phyloP scores from a whole-genome alignment of 2,113 vertebrate species.

The Hyperopisus bebe region DNA sequence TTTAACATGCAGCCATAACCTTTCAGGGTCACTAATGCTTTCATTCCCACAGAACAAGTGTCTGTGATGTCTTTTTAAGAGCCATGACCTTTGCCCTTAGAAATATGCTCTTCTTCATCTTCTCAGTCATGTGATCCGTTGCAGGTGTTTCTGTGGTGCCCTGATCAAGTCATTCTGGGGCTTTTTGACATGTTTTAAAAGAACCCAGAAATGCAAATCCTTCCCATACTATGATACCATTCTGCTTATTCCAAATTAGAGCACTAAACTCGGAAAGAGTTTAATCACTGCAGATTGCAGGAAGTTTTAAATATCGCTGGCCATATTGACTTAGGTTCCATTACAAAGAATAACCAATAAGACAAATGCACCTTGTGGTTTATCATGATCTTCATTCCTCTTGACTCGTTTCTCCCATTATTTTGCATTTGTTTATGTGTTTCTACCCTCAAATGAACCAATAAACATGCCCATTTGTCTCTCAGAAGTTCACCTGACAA shows the following conservation, averaged over 20 bases:
- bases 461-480: not conserved
- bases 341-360: not conserved
- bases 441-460: not conserved
- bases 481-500: not conserved
- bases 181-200: slow-evolving; percentile 19
- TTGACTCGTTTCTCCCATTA: not conserved
- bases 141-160: not conserved
- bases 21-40: slow-evolving; percentile 40
- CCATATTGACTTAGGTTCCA: not conserved
- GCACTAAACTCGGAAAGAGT: not conserved
- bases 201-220: slow-evolving; percentile 41
- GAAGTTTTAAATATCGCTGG: not conserved
- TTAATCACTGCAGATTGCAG: not conserved
- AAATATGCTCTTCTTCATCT: slow-evolving; percentile 20
- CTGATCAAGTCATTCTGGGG: not conserved
- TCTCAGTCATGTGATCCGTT: not conserved
- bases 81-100: slow-evolving; percentile 30
- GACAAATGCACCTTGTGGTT: not conserved
- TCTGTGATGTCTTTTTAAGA: slow-evolving; percentile 34
- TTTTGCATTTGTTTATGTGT: not conserved
- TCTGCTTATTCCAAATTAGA: slow-evolving; percentile 17
- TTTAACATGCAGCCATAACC: not conserved
- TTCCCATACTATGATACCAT: not conserved
- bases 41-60: slow-evolving; percentile 21
- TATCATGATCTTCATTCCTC: not conserved